These are phyloP conservation scores for Amphiura filiformis DNA, from an alignment of 35 echinoderm and acorn worm species.

Conservation along the genomic window DNA sequence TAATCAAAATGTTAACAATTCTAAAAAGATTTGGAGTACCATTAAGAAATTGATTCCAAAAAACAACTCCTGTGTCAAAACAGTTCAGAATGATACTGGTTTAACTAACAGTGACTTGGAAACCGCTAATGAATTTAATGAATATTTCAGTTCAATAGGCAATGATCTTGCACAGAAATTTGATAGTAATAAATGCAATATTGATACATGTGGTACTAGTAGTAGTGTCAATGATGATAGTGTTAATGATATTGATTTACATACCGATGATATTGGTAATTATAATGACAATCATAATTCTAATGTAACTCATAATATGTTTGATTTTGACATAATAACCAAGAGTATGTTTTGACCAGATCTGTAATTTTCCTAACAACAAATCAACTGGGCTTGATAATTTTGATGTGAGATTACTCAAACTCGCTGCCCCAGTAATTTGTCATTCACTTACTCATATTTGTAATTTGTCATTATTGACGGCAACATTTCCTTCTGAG, in stretches of 20 bases:
- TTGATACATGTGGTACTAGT: not conserved
- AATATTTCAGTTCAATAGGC: not conserved
- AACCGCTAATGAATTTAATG: not conserved
- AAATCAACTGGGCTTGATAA: conserved; percentile 30
- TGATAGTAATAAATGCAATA: not conserved
- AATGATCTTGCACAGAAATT: not conserved
- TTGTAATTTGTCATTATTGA: conserved; percentile 3
- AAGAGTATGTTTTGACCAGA: not conserved
- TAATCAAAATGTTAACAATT: not conserved
- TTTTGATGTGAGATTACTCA: not conserved
- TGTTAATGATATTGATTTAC: too few species aligned
- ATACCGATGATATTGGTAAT: too few species aligned
- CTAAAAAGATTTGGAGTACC: conserved; percentile 3
- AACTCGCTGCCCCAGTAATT: not conserved
- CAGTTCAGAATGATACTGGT: not conserved
- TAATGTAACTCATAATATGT: not conserved
- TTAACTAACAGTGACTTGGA: not conserved
- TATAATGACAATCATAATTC: too few species aligned
- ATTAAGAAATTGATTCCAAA: not conserved
- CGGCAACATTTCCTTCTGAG: conserved; percentile 4
- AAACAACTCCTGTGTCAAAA: not conserved
- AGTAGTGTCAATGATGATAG: too few species aligned
- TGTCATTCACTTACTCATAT: not conserved
- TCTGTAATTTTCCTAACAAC: not conserved
- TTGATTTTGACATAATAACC: not conserved